Percentiles rank a stretch among this genome's conserved stretches.
Evolutionary conservation across 2,888 invertebrate species (phyloP).

Genomic region (Drosophila peninsularis): DNA sequence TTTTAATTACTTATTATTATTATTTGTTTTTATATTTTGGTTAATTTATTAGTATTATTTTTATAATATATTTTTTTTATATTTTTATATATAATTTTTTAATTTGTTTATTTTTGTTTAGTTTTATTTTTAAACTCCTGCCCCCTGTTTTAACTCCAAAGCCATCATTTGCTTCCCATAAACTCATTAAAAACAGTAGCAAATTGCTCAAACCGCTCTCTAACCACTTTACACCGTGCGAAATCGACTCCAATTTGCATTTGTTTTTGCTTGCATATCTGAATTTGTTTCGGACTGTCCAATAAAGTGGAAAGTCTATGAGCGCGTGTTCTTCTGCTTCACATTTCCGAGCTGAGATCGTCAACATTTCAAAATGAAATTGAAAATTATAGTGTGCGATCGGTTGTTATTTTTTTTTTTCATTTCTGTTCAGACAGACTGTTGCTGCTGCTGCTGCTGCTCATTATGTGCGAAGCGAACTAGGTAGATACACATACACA

Average conservation of each 20-base stretch:
- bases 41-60: too few species aligned
- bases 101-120: too few species aligned
- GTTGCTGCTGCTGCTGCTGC: constrained; percentile 13
- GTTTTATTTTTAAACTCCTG: background rate
- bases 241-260: constrained; percentile 42
- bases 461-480: constrained; percentile 21
- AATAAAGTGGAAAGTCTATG: constrained; percentile 47
- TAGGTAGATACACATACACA: constrained; percentile 19
- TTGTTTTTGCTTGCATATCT: constrained; percentile 7
- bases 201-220: constrained; percentile 38
- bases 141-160: too few species aligned
- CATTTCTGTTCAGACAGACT: constrained; percentile 15
- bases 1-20: too few species aligned
- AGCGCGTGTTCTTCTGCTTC: constrained; percentile 39
- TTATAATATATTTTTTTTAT: too few species aligned
- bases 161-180: background rate
- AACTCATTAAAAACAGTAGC: constrained; percentile 25
- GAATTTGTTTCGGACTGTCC: constrained; percentile 22
- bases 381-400: constrained; percentile 60
- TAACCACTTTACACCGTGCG: constrained; percentile 32
- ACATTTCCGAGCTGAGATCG: constrained; percentile 15
- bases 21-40: too few species aligned
- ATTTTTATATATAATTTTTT: too few species aligned
- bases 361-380: constrained; percentile 62
- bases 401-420: constrained; percentile 15